These are phyloP conservation scores for Megalops cyprinoides DNA, from an alignment of 2,797 vertebrate species.

Conservation along the genomic window DNA sequence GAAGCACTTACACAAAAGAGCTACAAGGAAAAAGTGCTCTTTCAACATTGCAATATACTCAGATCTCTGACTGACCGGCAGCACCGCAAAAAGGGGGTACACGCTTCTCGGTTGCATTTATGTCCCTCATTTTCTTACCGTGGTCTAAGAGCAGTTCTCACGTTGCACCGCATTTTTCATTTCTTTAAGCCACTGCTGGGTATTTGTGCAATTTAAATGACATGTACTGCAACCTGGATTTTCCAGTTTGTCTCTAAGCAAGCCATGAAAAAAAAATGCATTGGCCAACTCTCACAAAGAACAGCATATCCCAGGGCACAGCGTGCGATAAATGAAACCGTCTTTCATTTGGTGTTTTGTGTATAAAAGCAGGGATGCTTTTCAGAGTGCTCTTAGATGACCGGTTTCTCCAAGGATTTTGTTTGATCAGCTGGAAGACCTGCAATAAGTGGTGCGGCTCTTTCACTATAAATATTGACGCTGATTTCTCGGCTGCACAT, in stretches of 20 bases:
- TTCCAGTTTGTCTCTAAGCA: not conserved
- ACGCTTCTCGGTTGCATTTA: not conserved
- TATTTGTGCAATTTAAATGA: not conserved
- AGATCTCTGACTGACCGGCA: no score
- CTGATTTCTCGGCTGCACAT: not conserved
- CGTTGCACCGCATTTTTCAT: not conserved
- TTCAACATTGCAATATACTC: no score
- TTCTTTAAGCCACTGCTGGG: not conserved
- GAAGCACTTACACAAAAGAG: not conserved
- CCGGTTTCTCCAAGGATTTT: not conserved
- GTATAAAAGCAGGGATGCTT: not conserved
- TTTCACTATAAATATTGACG: not conserved
- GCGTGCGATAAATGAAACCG: not conserved
- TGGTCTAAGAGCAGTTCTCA: not conserved
- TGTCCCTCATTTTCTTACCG: not conserved
- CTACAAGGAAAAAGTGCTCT: not conserved
- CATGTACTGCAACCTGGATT: not conserved
- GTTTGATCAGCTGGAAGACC: not conserved
- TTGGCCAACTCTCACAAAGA: not conserved
- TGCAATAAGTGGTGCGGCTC: not conserved
- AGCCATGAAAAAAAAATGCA: not conserved
- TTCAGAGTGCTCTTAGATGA: not conserved
- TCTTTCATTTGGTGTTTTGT: not conserved
- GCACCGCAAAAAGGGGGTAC: no score
- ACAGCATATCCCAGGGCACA: not conserved